Conservation (phyloP, 1,140 invertebrate species). For the Cyclina sinensis region DNA sequence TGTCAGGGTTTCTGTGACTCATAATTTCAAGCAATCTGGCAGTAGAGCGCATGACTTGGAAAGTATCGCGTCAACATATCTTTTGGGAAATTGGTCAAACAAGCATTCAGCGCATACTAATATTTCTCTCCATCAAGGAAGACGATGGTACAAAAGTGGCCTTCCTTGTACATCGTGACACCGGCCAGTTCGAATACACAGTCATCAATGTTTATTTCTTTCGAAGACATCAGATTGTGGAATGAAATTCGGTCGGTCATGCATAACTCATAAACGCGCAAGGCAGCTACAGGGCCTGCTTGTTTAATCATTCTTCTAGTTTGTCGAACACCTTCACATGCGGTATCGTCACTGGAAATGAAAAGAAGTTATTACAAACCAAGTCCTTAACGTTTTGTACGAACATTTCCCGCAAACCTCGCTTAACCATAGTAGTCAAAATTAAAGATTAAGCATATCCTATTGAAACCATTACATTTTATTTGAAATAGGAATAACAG, state of each 20-base stretch:
- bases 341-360: too few species aligned
- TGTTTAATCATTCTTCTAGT: constrained; percentile 16
- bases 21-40: too few species aligned
- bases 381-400: too few species aligned
- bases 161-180: too few species aligned
- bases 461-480: constrained; percentile 34
- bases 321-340: constrained; percentile 13
- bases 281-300: constrained; percentile 36
- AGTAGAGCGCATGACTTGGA: too few species aligned
- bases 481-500: constrained; percentile 47
- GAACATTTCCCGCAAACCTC: constrained; percentile 26
- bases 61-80: too few species aligned
- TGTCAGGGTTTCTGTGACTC: too few species aligned
- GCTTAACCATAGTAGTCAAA: too few species aligned
- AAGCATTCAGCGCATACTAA: not conserved
- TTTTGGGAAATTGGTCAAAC: too few species aligned
- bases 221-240: constrained; percentile 33
- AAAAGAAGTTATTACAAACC: too few species aligned
- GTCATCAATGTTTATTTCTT: constrained; percentile 36
- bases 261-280: constrained; percentile 30
- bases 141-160: constrained; percentile 35
- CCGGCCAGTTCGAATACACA: constrained; percentile 30
- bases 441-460: too few species aligned
- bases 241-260: constrained; percentile 33
- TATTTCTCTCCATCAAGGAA: constrained; percentile 40